Percentiles rank a stretch among this genome's conserved stretches.
These are phyloP conservation scores for Sebastes hubbsi DNA, from an alignment of 2,797 vertebrate species.

Conservation along the genomic window DNA sequence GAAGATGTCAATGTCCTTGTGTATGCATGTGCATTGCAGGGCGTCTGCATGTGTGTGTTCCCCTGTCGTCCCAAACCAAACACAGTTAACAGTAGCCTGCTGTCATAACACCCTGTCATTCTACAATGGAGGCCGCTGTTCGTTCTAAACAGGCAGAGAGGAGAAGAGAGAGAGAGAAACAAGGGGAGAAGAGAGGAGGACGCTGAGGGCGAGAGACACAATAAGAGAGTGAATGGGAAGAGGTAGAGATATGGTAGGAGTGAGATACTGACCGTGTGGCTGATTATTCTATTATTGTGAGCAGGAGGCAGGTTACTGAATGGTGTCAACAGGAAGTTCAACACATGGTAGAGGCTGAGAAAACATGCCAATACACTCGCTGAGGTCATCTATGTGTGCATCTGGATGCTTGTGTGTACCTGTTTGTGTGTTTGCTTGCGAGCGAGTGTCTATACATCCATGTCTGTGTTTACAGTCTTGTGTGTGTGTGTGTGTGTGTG, in stretches of 20 bases:
- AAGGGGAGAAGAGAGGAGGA: slow-evolving; percentile 12
- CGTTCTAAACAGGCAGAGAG: slow-evolving; percentile 59
- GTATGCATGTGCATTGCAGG: slow-evolving; percentile 37
- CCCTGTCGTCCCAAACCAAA: slow-evolving; percentile 72
- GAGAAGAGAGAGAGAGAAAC: slow-evolving; percentile 31
- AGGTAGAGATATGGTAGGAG: slow-evolving; percentile 57
- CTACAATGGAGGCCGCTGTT: slow-evolving; percentile 60
- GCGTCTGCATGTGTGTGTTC: slow-evolving; percentile 66
- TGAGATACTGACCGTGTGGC: slow-evolving; percentile 11
- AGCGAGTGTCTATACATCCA: background rate
- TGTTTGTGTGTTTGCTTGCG: background rate
- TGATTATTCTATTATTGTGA: slow-evolving; percentile 21
- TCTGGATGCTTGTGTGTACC: background rate
- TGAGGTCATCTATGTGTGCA: slow-evolving; percentile 53
- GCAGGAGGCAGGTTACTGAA: slow-evolving; percentile 13
- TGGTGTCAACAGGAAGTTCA: slow-evolving; percentile 78
- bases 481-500: background rate
- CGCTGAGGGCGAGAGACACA: slow-evolving; percentile 33
- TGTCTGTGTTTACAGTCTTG: background rate
- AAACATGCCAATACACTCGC: slow-evolving; percentile 22
- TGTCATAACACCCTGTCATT: slow-evolving; percentile 78
- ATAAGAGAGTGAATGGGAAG: slow-evolving; percentile 35
- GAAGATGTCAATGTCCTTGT: slow-evolving; percentile 63
- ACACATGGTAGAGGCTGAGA: slow-evolving; percentile 66
- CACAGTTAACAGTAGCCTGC: slow-evolving; percentile 79